phyloP scores from a whole-genome alignment of 2,113 vertebrate species.

The Dendrocopos noguchii region DNA sequence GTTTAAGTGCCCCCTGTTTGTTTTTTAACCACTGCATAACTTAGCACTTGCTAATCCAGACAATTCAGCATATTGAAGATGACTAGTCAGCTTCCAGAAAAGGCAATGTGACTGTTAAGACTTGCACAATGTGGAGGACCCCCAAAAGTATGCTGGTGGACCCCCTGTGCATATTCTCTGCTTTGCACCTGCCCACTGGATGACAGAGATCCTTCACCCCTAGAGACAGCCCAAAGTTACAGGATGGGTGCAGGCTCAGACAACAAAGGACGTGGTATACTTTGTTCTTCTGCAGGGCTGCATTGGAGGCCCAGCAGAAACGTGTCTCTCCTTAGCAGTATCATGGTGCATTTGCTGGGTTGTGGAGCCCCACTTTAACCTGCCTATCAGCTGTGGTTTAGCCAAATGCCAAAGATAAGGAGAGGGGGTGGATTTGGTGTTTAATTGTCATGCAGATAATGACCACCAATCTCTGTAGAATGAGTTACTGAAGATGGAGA shows the following conservation, averaged over 20 bases:
- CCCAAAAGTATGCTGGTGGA: neutral
- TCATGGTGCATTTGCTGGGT: neutral
- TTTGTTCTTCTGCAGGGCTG: neutral
- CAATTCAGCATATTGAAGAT: slow-evolving; percentile 34
- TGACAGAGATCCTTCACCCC: neutral
- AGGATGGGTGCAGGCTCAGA: neutral
- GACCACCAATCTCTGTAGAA: neutral
- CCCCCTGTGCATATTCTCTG: neutral
- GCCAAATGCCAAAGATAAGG: slow-evolving; percentile 67
- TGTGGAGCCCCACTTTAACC: slow-evolving; percentile 16
- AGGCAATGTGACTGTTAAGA: slow-evolving; percentile 63
- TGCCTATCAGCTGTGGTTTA: slow-evolving; percentile 45
- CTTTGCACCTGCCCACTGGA: neutral
- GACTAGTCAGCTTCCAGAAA: slow-evolving; percentile 67
- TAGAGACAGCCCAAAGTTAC: neutral
- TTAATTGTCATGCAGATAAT: neutral
- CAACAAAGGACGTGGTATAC: neutral
- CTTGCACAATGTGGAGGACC: slow-evolving; percentile 1
- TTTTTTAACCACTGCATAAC: slow-evolving; percentile 72
- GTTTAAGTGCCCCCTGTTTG: slow-evolving; percentile 51
- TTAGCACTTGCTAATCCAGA: slow-evolving; percentile 66
- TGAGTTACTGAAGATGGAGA: neutral
- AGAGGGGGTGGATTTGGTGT: neutral
- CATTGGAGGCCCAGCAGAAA: neutral
- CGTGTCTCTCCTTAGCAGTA: slow-evolving; percentile 27